Conservation (phyloP, 2,113 vertebrate species). For the Pedetes capensis region DNA sequence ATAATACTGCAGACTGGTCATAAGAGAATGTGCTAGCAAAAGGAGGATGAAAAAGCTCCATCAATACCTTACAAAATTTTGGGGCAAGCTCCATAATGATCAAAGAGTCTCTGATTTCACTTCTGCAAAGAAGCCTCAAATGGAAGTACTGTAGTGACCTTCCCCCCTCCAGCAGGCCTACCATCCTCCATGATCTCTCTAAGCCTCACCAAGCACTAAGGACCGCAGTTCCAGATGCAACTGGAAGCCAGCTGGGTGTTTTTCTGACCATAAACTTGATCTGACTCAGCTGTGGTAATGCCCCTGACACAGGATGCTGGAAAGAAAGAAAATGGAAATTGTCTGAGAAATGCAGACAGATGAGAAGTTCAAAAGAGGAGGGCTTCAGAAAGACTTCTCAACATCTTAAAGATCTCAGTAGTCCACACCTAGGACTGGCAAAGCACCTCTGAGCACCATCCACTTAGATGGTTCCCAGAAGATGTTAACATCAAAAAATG, state of each 20-base stretch:
- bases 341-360: conserved; percentile 35
- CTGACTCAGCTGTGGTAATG: conserved; percentile 49
- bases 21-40: background rate
- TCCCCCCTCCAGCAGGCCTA: background rate
- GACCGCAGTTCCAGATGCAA: background rate
- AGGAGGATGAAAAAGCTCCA: background rate
- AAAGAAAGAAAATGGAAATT: conserved; percentile 46
- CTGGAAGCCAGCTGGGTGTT: conserved; percentile 13
- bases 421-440: background rate
- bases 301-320: background rate
- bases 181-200: background rate
- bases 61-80: background rate
- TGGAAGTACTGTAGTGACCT: background rate
- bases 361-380: conserved; percentile 51
- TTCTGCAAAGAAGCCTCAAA: background rate
- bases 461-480: conserved; percentile 24
- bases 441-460: background rate
- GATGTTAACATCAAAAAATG: conserved; percentile 22
- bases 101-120: background rate
- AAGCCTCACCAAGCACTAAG: background rate
- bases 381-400: background rate
- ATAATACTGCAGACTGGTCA: background rate
- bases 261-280: conserved; percentile 57
- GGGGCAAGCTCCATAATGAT: background rate
- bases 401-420: background rate